A percentile compares a stretch with the other conserved stretches of the same genome.
Evolutionary conservation across 2,888 invertebrate genomes (phyloP).

Genomic region (Cactoblastis cactorum): DNA sequence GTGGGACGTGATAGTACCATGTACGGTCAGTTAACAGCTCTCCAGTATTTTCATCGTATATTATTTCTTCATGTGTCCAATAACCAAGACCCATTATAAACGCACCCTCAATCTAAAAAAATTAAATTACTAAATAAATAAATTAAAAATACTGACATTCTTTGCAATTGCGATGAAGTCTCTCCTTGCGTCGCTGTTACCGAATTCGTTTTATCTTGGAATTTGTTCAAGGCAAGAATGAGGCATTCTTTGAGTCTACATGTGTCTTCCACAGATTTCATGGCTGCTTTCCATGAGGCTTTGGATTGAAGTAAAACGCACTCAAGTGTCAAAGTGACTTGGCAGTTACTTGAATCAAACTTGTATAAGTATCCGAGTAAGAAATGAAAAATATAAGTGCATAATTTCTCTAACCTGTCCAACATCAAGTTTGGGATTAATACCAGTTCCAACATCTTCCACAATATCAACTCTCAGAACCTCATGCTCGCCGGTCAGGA

Average conservation of each 20-base stretch:
- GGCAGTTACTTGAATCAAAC: too few relatives aligned
- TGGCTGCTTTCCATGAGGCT: too few relatives aligned
- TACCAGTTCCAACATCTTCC: constrained; percentile 84
- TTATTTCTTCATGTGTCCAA: constrained; percentile 85
- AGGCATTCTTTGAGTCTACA: too few relatives aligned
- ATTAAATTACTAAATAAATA: neutral
- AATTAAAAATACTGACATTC: neutral
- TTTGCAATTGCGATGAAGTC: too few relatives aligned
- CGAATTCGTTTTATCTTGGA: neutral
- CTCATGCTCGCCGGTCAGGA: constrained; percentile 87
- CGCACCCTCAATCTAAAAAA: constrained; percentile 82
- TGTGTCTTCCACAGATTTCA: too few relatives aligned
- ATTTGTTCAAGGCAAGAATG: too few relatives aligned
- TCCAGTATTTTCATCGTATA: constrained; percentile 82
- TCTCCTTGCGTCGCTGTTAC: too few relatives aligned
- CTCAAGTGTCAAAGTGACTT: too few relatives aligned
- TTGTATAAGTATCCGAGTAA: too few relatives aligned
- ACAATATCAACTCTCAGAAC: constrained; percentile 82
- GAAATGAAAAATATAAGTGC: too few relatives aligned
- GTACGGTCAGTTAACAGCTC: constrained; percentile 85
- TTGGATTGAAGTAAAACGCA: too few relatives aligned
- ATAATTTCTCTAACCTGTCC: constrained; percentile 73
- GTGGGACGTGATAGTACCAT: constrained; percentile 88
- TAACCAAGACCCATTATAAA: constrained; percentile 87
- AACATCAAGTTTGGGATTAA: constrained; percentile 84